Percentiles rank a stretch among this genome's conserved stretches.
These are phyloP conservation scores for Bufo bufo DNA, from an alignment of 2,113 vertebrate genomes.

Conservation along the genomic window DNA sequence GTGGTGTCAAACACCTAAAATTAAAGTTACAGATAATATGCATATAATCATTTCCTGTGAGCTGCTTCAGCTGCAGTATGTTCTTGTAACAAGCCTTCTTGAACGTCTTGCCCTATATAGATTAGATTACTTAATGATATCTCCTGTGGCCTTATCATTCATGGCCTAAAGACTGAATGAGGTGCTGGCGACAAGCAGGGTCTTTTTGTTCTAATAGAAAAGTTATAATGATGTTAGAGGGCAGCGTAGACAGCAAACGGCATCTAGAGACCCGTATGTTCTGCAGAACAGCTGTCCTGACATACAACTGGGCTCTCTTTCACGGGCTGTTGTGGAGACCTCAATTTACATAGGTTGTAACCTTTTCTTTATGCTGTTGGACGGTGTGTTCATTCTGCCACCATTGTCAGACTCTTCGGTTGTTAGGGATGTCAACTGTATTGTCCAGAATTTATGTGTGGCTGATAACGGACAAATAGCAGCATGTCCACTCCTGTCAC, in stretches of 20 bases:
- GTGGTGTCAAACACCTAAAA: slow-evolving; percentile 37
- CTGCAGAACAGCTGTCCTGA: slow-evolving; percentile 38
- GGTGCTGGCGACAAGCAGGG: not conserved
- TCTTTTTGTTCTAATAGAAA: slow-evolving; percentile 32
- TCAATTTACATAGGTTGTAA: slow-evolving; percentile 54
- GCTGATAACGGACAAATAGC: slow-evolving; percentile 50
- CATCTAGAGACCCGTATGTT: slow-evolving; percentile 27
- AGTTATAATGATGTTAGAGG: slow-evolving; percentile 39
- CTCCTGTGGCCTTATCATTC: slow-evolving; percentile 21
- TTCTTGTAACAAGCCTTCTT: slow-evolving; percentile 15
- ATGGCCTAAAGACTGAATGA: slow-evolving; percentile 6
- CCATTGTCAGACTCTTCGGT: slow-evolving; percentile 40
- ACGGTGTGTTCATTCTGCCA: slow-evolving; percentile 50
- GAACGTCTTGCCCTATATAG: slow-evolving; percentile 1
- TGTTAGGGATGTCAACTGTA: slow-evolving; percentile 48
- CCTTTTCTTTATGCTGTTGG: slow-evolving; percentile 45
- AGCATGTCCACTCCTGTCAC: slow-evolving; percentile 31
- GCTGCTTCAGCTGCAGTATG: slow-evolving; percentile 20
- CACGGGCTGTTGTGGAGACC: slow-evolving; percentile 29
- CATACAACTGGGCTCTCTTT: slow-evolving; percentile 48
- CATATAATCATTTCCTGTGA: slow-evolving; percentile 31
- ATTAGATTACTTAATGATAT: slow-evolving; percentile 36
- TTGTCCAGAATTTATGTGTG: slow-evolving; percentile 44
- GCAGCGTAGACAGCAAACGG: not conserved
- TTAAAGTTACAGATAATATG: slow-evolving; percentile 43